Percentiles rank a stretch among this genome's conserved stretches.
phyloP scores from a whole-genome alignment of 2,797 vertebrate genomes.

The Ctenopoma multispine region DNA sequence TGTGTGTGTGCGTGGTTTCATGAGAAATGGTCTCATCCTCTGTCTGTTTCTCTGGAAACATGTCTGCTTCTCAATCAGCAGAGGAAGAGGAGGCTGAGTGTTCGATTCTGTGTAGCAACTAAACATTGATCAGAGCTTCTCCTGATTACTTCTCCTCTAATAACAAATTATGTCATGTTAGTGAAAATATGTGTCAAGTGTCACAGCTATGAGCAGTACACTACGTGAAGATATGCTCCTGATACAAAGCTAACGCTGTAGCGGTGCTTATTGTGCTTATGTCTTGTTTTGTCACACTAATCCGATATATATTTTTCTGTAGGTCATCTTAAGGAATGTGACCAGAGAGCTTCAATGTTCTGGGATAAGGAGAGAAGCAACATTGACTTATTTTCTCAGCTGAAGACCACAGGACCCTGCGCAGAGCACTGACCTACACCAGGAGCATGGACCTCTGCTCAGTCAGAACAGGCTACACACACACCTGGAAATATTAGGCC shows the following conservation, averaged over 20 bases:
- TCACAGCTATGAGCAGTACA: neutral
- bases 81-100: constrained; percentile 76
- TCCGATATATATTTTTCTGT: neutral
- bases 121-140: constrained; percentile 57
- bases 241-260: neutral
- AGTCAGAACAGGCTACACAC: constrained; percentile 20
- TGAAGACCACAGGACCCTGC: constrained; percentile 61
- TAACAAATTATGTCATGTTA: constrained; percentile 35
- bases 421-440: constrained; percentile 50
- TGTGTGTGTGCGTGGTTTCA: constrained; percentile 29
- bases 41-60: constrained; percentile 24
- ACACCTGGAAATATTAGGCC: constrained; percentile 33
- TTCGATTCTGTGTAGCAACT: constrained; percentile 58
- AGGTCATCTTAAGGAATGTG: constrained; percentile 32
- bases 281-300: neutral
- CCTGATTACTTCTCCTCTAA: constrained; percentile 33
- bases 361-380: constrained; percentile 38
- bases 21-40: constrained; percentile 60
- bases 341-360: constrained; percentile 38
- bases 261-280: neutral
- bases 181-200: constrained; percentile 25
- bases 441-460: constrained; percentile 45
- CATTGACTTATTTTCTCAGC: constrained; percentile 77
- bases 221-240: neutral
- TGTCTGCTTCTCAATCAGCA: constrained; percentile 35